Evolutionary conservation across 2,797 vertebrate species (phyloP).

Genomic region (Microchirus variegatus): DNA sequence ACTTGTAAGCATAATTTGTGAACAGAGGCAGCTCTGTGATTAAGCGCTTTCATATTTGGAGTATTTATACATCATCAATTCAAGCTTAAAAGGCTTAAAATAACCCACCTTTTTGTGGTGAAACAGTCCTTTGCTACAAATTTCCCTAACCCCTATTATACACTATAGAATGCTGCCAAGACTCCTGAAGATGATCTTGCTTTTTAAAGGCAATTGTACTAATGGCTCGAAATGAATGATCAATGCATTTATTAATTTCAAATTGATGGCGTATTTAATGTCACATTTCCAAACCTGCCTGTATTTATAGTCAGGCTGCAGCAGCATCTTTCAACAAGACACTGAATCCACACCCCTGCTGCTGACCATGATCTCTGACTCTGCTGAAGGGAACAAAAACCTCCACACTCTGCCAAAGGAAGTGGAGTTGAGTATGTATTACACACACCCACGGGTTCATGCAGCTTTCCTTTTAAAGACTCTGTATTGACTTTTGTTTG

Average conservation of each 20-base stretch:
- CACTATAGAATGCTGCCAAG: neutral
- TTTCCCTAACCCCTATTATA: neutral
- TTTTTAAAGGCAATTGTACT: slow-evolving; percentile 27
- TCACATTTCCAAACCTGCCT: slow-evolving; percentile 1
- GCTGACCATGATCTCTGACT: slow-evolving; percentile 10
- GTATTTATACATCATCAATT: too few species aligned
- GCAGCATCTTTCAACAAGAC: neutral
- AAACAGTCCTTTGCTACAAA: neutral
- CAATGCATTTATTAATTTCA: slow-evolving; percentile 36
- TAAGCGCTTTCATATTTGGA: too few species aligned
- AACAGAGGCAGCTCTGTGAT: too few species aligned
- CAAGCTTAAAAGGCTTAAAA: too few species aligned
- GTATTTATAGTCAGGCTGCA: neutral
- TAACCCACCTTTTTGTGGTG: neutral
- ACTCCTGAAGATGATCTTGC: neutral
- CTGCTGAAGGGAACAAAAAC: neutral
- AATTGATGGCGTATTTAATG: slow-evolving; percentile 19
- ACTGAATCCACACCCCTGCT: slow-evolving; percentile 11
- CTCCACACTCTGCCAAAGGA: neutral
- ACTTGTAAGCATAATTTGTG: too few species aligned
- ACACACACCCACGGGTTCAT: neutral
- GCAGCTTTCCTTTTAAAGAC: too few species aligned
- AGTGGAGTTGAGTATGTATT: neutral
- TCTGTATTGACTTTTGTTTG: too few species aligned
- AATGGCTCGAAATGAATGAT: slow-evolving; percentile 25